Evolutionary conservation across 2,113 vertebrate species (phyloP).

Genomic region (Sakesphorus luctuosus): DNA sequence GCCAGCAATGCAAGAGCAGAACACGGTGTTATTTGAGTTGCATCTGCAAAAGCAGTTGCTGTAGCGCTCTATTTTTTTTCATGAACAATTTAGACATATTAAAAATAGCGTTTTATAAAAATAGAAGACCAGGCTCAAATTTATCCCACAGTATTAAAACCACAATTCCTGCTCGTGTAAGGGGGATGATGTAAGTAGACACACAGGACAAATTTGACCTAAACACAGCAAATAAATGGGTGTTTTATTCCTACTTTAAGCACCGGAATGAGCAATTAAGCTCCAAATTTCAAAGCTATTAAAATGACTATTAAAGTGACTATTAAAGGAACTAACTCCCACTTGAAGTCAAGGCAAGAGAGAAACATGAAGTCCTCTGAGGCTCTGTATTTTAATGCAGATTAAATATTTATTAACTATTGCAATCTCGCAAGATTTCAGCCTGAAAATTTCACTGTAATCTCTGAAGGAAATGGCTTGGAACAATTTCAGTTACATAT

Average conservation of each 20-base stretch:
- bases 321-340: neutral
- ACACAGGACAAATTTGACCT: neutral
- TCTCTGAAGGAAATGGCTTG: neutral
- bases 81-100: neutral
- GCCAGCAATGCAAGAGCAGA: neutral
- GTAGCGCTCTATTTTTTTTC: neutral
- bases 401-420: conserved; percentile 34
- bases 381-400: neutral
- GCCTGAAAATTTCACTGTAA: neutral
- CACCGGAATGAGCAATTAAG: conserved; percentile 13
- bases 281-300: conserved; percentile 16
- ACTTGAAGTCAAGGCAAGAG: neutral
- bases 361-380: neutral
- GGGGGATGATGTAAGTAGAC: neutral
- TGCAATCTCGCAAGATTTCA: conserved; percentile 6
- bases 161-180: neutral
- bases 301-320: neutral
- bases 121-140: neutral
- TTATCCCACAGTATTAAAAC: neutral
- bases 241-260: conserved; percentile 1
- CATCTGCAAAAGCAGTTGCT: conserved; percentile 57
- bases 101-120: conserved; percentile 3
- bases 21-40: neutral
- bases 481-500: neutral
- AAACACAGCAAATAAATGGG: neutral